phyloP scores from a whole-genome alignment of 2,113 vertebrate genomes.

The Setophaga petechia region DNA sequence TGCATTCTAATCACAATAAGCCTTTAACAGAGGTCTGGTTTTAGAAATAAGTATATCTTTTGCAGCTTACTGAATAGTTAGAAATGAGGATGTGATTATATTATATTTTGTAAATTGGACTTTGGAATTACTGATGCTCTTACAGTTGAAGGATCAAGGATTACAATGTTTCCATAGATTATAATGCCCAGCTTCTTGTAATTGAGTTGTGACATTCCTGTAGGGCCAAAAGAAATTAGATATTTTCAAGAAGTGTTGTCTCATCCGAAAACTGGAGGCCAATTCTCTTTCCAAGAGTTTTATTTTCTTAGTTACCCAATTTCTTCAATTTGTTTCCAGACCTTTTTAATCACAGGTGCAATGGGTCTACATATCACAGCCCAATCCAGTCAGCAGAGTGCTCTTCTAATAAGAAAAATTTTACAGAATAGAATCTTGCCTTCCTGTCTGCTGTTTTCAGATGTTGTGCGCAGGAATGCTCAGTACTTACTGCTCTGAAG shows the following conservation, averaged over 20 bases:
- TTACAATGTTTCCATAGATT: background rate
- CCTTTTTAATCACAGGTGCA: background rate
- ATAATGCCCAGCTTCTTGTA: background rate
- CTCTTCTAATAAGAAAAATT: background rate
- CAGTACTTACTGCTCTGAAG: background rate
- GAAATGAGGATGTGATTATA: background rate
- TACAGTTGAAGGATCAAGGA: background rate
- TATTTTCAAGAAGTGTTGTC: background rate
- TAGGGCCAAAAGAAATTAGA: background rate
- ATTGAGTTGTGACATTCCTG: background rate
- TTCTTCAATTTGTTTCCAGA: background rate
- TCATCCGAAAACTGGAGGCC: background rate
- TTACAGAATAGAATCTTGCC: background rate
- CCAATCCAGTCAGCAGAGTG: background rate
- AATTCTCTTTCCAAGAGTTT: background rate
- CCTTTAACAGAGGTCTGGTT: background rate
- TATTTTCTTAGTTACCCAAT: background rate
- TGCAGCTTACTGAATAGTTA: background rate
- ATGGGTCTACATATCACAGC: background rate
- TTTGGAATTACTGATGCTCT: background rate
- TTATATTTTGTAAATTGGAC: background rate
- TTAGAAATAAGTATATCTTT: background rate
- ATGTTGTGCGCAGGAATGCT: background rate
- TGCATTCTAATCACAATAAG: background rate
- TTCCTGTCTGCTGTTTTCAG: background rate